phyloP scores from a whole-genome alignment of 2,888 invertebrate genomes.

The Trichopria drosophilae region DNA sequence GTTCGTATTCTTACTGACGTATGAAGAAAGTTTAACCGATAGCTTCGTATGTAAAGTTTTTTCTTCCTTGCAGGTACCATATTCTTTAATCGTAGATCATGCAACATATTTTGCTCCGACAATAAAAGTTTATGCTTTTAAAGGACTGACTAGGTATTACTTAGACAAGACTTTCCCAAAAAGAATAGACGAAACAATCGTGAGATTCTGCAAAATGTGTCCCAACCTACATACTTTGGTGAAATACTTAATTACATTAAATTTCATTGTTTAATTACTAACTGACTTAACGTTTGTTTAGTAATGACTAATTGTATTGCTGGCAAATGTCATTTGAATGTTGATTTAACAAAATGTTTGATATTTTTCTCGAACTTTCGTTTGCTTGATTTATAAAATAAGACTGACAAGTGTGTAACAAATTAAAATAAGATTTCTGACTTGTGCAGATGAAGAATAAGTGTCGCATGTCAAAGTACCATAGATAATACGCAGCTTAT shows the following conservation, averaged over 20 bases:
- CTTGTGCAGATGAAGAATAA: too few species aligned
- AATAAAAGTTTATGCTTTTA: conserved; percentile 69
- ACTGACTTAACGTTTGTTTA: conserved; percentile 13
- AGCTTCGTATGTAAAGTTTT: background rate
- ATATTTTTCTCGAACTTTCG: background rate
- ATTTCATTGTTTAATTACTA: conserved; percentile 15
- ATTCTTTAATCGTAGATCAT: conserved; percentile 45
- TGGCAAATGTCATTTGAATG: background rate
- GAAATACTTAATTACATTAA: conserved; percentile 40
- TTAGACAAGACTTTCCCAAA: conserved; percentile 70
- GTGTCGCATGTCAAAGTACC: too few species aligned
- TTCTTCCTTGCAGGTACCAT: conserved; percentile 40
- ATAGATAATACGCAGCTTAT: too few species aligned
- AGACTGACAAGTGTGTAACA: conserved; percentile 14
- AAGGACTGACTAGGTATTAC: conserved; percentile 69
- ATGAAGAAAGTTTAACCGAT: too few species aligned
- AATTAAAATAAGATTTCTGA: conserved; percentile 10
- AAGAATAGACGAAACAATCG: conserved; percentile 69
- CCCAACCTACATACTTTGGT: conserved; percentile 71
- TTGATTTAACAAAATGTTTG: conserved; percentile 9
- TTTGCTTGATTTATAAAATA: conserved; percentile 9
- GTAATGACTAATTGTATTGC: conserved; percentile 2
- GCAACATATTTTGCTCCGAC: conserved; percentile 56
- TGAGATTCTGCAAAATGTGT: conserved; percentile 71
- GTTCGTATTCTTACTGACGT: too few species aligned